Conservation (phyloP, 1,140 invertebrate genomes). For the Batillaria attramentaria region DNA sequence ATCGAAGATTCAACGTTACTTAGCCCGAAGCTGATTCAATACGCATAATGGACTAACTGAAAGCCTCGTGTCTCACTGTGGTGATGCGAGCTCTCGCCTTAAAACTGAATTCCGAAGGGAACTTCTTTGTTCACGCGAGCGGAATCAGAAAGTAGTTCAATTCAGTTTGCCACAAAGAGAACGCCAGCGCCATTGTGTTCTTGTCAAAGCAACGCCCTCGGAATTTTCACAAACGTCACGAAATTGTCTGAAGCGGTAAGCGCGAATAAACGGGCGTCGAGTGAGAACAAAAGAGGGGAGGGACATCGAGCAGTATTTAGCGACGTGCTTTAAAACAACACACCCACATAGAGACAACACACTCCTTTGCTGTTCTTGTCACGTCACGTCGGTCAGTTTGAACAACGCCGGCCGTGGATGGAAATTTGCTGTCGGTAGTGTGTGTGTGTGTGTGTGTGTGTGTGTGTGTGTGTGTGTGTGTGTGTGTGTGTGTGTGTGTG, state of each 20-base stretch:
- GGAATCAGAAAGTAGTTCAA: too few species aligned
- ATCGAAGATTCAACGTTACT: not conserved
- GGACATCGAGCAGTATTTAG: not conserved
- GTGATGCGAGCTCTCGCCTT: not conserved
- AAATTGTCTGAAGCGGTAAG: too few species aligned
- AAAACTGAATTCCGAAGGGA: not conserved
- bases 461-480: not conserved
- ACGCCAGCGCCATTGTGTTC: too few species aligned
- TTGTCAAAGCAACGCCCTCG: too few species aligned
- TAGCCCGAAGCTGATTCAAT: not conserved
- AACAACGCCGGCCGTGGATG: not conserved
- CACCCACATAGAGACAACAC: too few species aligned
- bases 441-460: conserved; percentile 13
- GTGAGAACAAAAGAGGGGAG: not conserved
- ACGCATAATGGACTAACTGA: not conserved
- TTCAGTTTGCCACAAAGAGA: too few species aligned
- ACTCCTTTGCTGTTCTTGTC: too few species aligned
- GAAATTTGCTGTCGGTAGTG: not conserved
- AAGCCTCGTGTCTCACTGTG: too few species aligned
- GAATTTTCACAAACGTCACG: too few species aligned
- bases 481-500: not conserved
- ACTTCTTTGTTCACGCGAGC: too few species aligned
- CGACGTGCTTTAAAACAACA: not conserved
- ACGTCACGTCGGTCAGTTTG: too few species aligned
- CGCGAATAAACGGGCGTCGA: not conserved